Base-by-base conservation (phyloP, 2,113 vertebrate species). In the Silurus glanis region DNA sequence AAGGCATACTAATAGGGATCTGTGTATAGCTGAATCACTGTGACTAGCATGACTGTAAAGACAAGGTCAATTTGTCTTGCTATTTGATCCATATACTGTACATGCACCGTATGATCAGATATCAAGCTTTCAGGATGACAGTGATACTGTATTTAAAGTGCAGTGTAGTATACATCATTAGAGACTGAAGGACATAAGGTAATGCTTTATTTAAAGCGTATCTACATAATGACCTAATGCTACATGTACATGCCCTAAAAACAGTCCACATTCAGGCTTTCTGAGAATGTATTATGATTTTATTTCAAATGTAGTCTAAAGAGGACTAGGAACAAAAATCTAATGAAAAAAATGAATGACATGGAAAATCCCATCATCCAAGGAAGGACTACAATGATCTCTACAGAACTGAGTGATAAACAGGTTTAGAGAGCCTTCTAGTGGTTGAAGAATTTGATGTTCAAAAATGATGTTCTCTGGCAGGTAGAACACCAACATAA, bases 391-490 rank as follows among this genome's bases (percentile, higher is more conserved):
- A 82, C 12, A 16, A 59, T 37, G 16, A 17, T 17, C 23, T 67
- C 4, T 45, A 8, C 66, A 55, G 49, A 56, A 4, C 49, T 47
- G 67, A 12, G 17, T 71, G 13, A 55, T 66, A 16, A 64, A 23
- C 61, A 75, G 55, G 49, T 17, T 37, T 80, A 80, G 28, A 47
- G 55, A 67, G 66, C 66, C 78, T 79, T 81, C 75, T 81, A 59
- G 76, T 81, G 53, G 64, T 85, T 49, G 25, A 17, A 79, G 61
- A 37, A 64, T 25, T 10, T 66, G 55, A 7, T 7, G 56, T 58
- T 45, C 19, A 83, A 83, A 16, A 53, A n/a, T 56, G 13, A 55
- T 80, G 16, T 61, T 61, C 55, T 45, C 37, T 80, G 56, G 23
- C 74, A 76, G 51, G 28, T 53, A 28, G 23, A 14, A 25, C 66